phyloP scores from a whole-genome alignment of 2,888 invertebrate species.

The Diadromus collaris region DNA sequence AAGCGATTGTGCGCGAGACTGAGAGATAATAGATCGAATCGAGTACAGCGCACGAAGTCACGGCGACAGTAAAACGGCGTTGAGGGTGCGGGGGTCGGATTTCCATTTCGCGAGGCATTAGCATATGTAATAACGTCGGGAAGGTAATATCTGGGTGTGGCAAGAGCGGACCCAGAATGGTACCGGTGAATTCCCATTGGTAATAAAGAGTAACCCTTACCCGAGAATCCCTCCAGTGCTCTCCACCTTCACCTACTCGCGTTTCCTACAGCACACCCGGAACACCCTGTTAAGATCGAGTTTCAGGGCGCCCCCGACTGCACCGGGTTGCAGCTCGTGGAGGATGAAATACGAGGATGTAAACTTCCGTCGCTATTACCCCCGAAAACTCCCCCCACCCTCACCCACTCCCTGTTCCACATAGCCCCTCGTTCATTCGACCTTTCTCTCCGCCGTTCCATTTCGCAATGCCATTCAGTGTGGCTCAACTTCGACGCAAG shows the following conservation, averaged over 20 bases:
- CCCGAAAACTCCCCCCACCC: slow-evolving; percentile 43
- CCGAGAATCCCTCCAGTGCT: slow-evolving; percentile 40
- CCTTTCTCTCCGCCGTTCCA: slow-evolving; percentile 25
- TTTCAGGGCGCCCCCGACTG: slow-evolving; percentile 50
- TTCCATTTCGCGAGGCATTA: slow-evolving; percentile 66
- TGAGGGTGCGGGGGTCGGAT: slow-evolving; percentile 46
- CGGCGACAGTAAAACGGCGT: slow-evolving; percentile 7
- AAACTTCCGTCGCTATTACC: slow-evolving; percentile 66
- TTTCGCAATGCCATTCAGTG: slow-evolving; percentile 35
- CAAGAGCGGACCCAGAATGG: slow-evolving; percentile 57
- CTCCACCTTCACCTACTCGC: slow-evolving; percentile 31
- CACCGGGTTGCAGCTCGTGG: slow-evolving; percentile 59
- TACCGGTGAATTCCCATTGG: slow-evolving; percentile 68
- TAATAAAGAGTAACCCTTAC: slow-evolving; percentile 69
- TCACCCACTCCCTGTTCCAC: slow-evolving; percentile 6
- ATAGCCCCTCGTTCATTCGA: slow-evolving; percentile 25
- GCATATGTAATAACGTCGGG: slow-evolving; percentile 71
- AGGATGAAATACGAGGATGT: slow-evolving; percentile 64
- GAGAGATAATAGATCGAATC: slow-evolving; percentile 34
- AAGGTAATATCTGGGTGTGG: slow-evolving; percentile 62
- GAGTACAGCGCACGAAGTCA: slow-evolving; percentile 27
- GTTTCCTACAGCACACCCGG: slow-evolving; percentile 15
- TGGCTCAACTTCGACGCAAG: slow-evolving; percentile 55
- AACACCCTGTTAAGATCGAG: slow-evolving; percentile 62
- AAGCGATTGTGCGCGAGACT: slow-evolving; percentile 17